phyloP scores from a whole-genome alignment of 2,113 vertebrate genomes.

The Hipposideros armiger region DNA sequence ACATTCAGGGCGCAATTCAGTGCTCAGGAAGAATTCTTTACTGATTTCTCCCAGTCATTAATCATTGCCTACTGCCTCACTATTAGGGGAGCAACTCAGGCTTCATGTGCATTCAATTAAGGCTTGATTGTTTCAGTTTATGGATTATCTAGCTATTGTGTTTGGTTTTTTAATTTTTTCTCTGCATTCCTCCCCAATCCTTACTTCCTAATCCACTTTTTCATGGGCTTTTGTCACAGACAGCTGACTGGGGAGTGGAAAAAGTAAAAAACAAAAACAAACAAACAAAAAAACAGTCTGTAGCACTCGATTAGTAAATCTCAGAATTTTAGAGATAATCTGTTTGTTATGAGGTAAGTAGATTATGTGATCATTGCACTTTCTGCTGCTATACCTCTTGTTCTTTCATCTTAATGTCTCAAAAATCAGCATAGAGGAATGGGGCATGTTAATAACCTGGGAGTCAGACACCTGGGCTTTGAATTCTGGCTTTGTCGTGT shows the following conservation, averaged over 20 bases:
- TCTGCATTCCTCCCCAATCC: background rate
- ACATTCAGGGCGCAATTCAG: constrained; percentile 77
- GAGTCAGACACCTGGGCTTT: background rate
- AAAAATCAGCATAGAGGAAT: background rate
- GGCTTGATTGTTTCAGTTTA: constrained; percentile 56
- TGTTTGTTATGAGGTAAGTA: background rate
- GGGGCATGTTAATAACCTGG: background rate
- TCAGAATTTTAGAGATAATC: background rate
- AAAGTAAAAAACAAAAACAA: constrained; percentile 15
- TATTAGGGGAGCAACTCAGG: background rate
- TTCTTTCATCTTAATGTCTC: background rate
- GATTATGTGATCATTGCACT: background rate
- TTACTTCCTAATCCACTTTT: constrained; percentile 24
- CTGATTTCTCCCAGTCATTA: constrained; percentile 76
- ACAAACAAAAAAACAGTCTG: background rate
- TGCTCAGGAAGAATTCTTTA: constrained; percentile 69
- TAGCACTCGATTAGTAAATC: background rate
- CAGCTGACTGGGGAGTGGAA: background rate
- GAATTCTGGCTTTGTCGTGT: background rate
- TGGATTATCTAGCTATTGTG: constrained; percentile 33
- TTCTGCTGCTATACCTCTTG: background rate
- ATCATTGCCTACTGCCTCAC: constrained; percentile 70
- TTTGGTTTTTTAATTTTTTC: background rate
- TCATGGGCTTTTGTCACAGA: constrained; percentile 14
- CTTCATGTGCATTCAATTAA: constrained; percentile 70